Conservation (phyloP, 1,140 invertebrate species). For the Rhagoletis pomonella region DNA sequence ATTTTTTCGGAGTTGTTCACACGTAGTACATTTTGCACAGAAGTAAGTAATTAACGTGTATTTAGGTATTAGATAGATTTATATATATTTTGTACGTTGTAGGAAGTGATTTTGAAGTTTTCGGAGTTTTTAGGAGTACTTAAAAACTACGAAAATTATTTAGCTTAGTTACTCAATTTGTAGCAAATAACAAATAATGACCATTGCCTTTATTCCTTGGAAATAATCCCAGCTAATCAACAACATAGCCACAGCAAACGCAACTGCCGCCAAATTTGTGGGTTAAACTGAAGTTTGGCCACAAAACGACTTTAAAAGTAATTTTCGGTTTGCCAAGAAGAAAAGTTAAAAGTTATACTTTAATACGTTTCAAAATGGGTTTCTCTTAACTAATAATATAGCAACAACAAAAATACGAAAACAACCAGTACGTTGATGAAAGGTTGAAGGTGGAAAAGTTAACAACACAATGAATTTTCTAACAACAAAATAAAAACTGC, state of each 20-base stretch:
- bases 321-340: constrained; percentile 23
- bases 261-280: constrained; percentile 8
- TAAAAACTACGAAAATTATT: neutral
- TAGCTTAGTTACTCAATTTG: too few relatives aligned
- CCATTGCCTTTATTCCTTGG: too few relatives aligned
- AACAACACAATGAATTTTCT: constrained; percentile 31
- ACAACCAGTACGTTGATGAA: neutral
- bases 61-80: too few relatives aligned
- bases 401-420: neutral
- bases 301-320: constrained; percentile 31
- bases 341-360: constrained; percentile 32
- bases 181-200: too few relatives aligned
- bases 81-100: too few relatives aligned
- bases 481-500: constrained; percentile 10
- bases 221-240: constrained; percentile 6
- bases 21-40: too few relatives aligned
- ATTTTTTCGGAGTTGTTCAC: too few relatives aligned
- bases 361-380: constrained; percentile 8
- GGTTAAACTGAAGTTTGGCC: constrained; percentile 1
- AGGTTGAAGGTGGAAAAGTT: constrained; percentile 27
- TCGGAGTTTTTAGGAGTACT: neutral
- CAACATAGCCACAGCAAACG: neutral
- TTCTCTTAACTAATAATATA: constrained; percentile 16
- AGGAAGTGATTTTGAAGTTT: too few relatives aligned
- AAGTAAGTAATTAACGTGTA: too few relatives aligned